A percentile compares a stretch with the other conserved stretches of the same genome.
phyloP scores from a whole-genome alignment of 2,888 invertebrate species.

The Beris chalybata region DNA sequence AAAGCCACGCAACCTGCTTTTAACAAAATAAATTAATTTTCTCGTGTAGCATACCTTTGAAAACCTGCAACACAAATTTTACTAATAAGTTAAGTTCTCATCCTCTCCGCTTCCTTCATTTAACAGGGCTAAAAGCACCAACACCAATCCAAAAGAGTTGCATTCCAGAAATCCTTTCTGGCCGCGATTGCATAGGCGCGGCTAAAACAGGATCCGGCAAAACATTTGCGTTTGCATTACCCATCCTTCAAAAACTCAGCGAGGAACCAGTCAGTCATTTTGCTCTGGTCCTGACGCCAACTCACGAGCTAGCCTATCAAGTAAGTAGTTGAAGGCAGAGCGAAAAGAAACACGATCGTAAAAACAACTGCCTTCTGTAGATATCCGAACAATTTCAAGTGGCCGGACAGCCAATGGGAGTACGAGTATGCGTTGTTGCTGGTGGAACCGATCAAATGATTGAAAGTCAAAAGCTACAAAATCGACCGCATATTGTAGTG shows the following conservation, averaged over 20 bases:
- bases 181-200: slow-evolving; percentile 90
- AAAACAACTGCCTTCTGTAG: slow-evolving; percentile 53
- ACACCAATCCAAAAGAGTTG: slow-evolving; percentile 83
- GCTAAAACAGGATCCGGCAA: slow-evolving; percentile 98
- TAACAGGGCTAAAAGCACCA: slow-evolving; percentile 72
- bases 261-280: slow-evolving; percentile 97
- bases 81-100: neutral
- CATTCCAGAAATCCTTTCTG: slow-evolving; percentile 74
- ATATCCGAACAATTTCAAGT: slow-evolving; percentile 95
- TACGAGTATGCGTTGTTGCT: slow-evolving; percentile 85
- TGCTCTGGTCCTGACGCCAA: slow-evolving; percentile 92
- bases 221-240: slow-evolving; percentile 95
- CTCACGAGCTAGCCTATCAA: slow-evolving; percentile 87
- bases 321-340: slow-evolving; percentile 36
- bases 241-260: slow-evolving; percentile 86
- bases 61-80: no score
- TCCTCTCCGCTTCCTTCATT: neutral
- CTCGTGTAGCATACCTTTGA: no score
- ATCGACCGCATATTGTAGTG: slow-evolving; percentile 90
- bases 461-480: slow-evolving; percentile 81
- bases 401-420: slow-evolving; percentile 83
- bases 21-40: slow-evolving; percentile 1
- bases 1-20: slow-evolving; percentile 31
- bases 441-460: slow-evolving; percentile 92
- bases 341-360: neutral